Evolutionary conservation across 2,113 vertebrate genomes (phyloP), one percentile per base, ranked within the genome.

Genomic region (Callipepla californica): DNA sequence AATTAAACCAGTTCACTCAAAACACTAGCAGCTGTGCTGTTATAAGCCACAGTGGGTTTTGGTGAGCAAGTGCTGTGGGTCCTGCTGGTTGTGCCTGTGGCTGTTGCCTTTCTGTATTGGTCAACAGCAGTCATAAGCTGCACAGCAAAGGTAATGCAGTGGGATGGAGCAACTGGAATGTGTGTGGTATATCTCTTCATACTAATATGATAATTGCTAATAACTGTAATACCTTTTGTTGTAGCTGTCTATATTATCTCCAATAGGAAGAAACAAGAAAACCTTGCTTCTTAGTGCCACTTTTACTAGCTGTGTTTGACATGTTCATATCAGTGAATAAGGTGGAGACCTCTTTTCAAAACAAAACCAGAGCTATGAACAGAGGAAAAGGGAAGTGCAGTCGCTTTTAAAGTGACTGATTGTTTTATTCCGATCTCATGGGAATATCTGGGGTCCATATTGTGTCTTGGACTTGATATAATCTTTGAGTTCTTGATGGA

Each of bases 41-140:
- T 48, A 13, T 14, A 63, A 74, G 16, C 15, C 6, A 9, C 9
- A 0, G 0, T 28, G 30, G 15, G 15, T 85, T 79, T 74, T 87
- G 40, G 21, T 85, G 48, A 53, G 12, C 63, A 57, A 8, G 28
- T 47, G 4, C 51, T 17, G 38, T 25, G 44, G 38, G 21, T 20
- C 14, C 51, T 13, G 7, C 26, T 42, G 44, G 62, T 34, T 5
- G 13, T 47, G 21, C 3, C 0, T 9, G 3, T 1, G 3, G 36
- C 55, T 30, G 5, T 44, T 61, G 47, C 67, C 13, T 15, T 50
- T 25, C n/a, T 80, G 55, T n/a, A 47, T 13, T 20, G 36, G 58
- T 40, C 13, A 38, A 14, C 2, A 0, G 16, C 22, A 25, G 25
- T 40, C 11, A 4, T 70, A n/a, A 36, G 9, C 62, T 67, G 23